phyloP scores from a whole-genome alignment of 2,113 vertebrate genomes.

The Redunca redunca region DNA sequence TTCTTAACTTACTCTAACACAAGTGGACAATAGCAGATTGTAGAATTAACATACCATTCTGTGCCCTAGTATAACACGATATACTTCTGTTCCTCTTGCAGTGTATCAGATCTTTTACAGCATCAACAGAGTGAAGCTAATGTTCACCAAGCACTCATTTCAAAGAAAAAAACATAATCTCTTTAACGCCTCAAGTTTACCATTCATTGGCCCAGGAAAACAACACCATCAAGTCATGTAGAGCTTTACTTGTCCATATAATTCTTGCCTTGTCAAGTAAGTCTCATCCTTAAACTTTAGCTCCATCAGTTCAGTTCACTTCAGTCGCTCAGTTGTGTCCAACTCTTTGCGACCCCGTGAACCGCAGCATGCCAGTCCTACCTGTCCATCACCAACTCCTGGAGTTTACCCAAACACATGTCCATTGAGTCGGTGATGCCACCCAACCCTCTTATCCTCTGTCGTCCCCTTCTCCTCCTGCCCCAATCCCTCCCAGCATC shows the following conservation, averaged over 20 bases:
- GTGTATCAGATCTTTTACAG: not conserved
- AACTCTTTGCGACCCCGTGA: too few relatives aligned
- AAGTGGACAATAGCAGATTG: not conserved
- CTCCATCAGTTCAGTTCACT: not conserved
- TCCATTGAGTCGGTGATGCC: not conserved
- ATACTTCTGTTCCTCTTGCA: not conserved
- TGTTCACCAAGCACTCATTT: not conserved
- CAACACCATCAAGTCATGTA: not conserved
- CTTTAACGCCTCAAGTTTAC: not conserved
- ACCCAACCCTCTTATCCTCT: not conserved
- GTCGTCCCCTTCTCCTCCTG: not conserved
- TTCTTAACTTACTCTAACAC: not conserved
- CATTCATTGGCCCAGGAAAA: not conserved
- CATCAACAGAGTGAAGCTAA: not conserved
- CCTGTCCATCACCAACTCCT: too few relatives aligned
- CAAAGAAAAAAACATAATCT: not conserved
- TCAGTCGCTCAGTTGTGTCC: rapidly evolving
- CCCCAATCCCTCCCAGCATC: not conserved
- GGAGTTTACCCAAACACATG: not conserved
- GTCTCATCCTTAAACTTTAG: not conserved
- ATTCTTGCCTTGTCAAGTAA: not conserved
- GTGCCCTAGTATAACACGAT: not conserved
- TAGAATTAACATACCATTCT: not conserved
- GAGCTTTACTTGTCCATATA: not conserved
- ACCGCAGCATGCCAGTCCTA: too few relatives aligned